Conservation (phyloP, 2,797 vertebrate species). For the Glossophaga mutica region DNA sequence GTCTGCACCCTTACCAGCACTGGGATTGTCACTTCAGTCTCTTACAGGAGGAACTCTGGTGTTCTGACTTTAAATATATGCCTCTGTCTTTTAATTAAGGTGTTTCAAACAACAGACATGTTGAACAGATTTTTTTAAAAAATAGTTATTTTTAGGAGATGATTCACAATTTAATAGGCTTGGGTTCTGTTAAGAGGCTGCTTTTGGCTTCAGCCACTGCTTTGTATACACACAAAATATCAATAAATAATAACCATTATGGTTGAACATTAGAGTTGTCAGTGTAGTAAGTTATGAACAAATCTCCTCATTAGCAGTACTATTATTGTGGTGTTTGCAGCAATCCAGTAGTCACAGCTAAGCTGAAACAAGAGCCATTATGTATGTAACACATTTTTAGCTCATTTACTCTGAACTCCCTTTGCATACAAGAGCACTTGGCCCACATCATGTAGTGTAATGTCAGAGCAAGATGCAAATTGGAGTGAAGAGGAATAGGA, state of each 20-base stretch:
- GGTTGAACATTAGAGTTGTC: slow-evolving; percentile 56
- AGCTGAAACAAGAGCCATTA: slow-evolving; percentile 59
- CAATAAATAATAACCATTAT: slow-evolving; percentile 67
- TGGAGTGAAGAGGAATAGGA: slow-evolving; percentile 29
- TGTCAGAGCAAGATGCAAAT: slow-evolving; percentile 40
- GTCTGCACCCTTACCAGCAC: not conserved
- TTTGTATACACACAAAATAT: slow-evolving; percentile 54
- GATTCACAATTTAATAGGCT: slow-evolving; percentile 43
- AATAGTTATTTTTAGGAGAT: slow-evolving; percentile 37
- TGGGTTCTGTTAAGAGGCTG: not conserved
- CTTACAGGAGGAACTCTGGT: not conserved
- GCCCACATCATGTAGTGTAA: not conserved
- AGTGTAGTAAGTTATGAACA: slow-evolving; percentile 48
- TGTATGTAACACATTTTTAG: slow-evolving; percentile 59
- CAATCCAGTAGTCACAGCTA: slow-evolving; percentile 54
- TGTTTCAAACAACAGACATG: not conserved
- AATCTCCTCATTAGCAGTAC: slow-evolving; percentile 64
- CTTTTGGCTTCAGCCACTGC: slow-evolving; percentile 46
- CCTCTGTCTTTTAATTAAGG: not conserved
- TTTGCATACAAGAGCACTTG: slow-evolving; percentile 60
- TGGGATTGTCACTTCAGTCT: not conserved
- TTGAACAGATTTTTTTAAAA: not conserved
- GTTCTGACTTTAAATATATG: not conserved
- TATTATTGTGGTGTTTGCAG: slow-evolving; percentile 63
- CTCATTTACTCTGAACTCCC: slow-evolving; percentile 58